These are phyloP conservation scores for Caiman crocodilus DNA, from an alignment of 2,797 vertebrate genomes.

Conservation along the genomic window DNA sequence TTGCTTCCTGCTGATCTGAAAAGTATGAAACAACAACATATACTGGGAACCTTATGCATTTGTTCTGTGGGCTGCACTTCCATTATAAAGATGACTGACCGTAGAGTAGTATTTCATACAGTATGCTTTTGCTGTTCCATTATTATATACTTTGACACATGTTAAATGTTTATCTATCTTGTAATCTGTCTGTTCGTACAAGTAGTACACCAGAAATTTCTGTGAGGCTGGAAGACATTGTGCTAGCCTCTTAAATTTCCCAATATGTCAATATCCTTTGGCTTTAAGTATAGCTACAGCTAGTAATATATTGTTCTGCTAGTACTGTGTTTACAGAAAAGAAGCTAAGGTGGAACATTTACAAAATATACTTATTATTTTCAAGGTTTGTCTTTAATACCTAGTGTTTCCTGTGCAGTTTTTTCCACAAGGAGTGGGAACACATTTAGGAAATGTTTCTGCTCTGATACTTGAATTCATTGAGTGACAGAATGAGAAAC, in stretches of 20 bases:
- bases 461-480: conserved; percentile 36
- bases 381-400: conserved; percentile 22
- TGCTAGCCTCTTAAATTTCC: conserved; percentile 58
- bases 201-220: conserved; percentile 63
- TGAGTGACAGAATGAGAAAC: conserved; percentile 58
- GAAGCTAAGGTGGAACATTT: conserved; percentile 12
- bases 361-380: conserved; percentile 6
- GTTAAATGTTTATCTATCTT: conserved; percentile 28
- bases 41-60: conserved; percentile 36
- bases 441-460: conserved; percentile 44
- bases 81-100: conserved; percentile 15
- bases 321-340: conserved; percentile 54
- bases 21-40: conserved; percentile 15
- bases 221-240: conserved; percentile 49
- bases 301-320: conserved; percentile 55
- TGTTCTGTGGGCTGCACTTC: conserved; percentile 25
- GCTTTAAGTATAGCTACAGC: conserved; percentile 42
- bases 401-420: neutral
- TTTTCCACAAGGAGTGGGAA: conserved; percentile 27
- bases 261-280: conserved; percentile 22
- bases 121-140: conserved; percentile 12
- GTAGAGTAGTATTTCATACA: conserved; percentile 4
- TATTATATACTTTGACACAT: neutral
- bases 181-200: conserved; percentile 65
- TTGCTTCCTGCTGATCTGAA: neutral